These are phyloP conservation scores for Scomber colias DNA, from an alignment of 2,113 vertebrate species.

Conservation along the genomic window DNA sequence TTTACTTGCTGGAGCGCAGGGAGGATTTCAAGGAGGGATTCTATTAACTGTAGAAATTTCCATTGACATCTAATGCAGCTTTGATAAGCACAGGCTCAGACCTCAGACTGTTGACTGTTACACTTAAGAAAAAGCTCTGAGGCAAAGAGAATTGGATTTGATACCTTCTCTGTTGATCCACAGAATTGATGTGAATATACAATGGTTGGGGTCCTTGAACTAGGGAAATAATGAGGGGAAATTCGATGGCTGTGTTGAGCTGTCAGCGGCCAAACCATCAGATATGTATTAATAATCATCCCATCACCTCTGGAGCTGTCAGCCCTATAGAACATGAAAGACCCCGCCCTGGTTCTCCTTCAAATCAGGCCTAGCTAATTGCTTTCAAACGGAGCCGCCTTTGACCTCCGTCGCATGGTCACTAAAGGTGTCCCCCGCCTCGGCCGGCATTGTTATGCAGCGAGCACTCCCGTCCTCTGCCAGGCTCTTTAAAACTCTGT, in stretches of 20 bases:
- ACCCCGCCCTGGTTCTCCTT: constrained; percentile 45
- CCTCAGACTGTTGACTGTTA: constrained; percentile 12
- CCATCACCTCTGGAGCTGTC: constrained; percentile 69
- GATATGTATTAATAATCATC: constrained; percentile 73
- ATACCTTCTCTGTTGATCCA: constrained; percentile 44
- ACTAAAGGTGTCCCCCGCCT: constrained; percentile 67
- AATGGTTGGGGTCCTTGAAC: constrained; percentile 59
- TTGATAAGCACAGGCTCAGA: constrained; percentile 2
- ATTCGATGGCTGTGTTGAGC: constrained; percentile 53
- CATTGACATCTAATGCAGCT: constrained; percentile 26
- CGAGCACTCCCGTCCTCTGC: constrained; percentile 51
- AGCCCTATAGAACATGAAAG: constrained; percentile 71
- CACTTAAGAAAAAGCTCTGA: constrained; percentile 18
- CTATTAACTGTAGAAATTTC: constrained; percentile 40
- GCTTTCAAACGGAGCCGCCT: constrained; percentile 74
- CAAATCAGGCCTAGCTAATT: constrained; percentile 75
- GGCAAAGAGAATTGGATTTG: constrained; percentile 35
- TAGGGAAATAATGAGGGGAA: constrained; percentile 70
- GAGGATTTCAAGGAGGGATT: constrained; percentile 41
- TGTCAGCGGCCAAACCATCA: constrained; percentile 65
- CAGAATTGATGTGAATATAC: constrained; percentile 44
- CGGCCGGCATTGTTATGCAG: constrained; percentile 72
- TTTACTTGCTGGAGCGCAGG: constrained; percentile 38
- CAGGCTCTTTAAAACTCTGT: constrained; percentile 57
- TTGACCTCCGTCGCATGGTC: constrained; percentile 71